Evolutionary conservation across 2,888 invertebrate species (phyloP).

Genomic region (Phragmatobia fuliginosa): DNA sequence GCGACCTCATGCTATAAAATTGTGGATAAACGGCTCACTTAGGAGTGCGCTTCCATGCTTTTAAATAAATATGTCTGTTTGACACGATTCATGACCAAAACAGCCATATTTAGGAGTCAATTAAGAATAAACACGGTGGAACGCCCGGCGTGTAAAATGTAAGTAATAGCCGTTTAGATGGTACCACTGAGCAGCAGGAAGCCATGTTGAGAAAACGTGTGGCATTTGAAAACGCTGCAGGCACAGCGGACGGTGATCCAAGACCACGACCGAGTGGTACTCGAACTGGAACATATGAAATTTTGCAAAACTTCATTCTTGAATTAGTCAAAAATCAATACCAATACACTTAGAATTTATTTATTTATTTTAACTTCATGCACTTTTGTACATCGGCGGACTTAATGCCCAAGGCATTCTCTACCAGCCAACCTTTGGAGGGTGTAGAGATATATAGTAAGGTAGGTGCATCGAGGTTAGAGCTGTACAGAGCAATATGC

Average conservation of each 20-base stretch:
- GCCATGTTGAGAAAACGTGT: constrained; percentile 68
- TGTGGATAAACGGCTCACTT: constrained; percentile 63
- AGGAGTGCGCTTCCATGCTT: constrained; percentile 61
- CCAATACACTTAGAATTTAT: constrained; percentile 16
- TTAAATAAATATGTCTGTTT: constrained; percentile 79
- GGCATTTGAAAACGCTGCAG: constrained; percentile 67
- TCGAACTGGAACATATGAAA: constrained; percentile 33
- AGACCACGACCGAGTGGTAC: constrained; percentile 56
- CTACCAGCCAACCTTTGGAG: no score
- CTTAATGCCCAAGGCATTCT: no score
- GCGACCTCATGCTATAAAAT: constrained; percentile 50
- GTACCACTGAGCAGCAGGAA: constrained; percentile 79
- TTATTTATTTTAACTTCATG: no score
- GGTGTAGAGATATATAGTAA: no score
- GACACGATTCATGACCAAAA: constrained; percentile 79
- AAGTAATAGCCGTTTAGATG: constrained; percentile 78
- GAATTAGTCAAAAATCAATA: neutral
- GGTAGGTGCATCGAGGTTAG: no score
- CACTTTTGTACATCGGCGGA: no score
- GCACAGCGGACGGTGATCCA: constrained; percentile 55
- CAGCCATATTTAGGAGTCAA: constrained; percentile 82
- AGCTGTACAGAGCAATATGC: no score
- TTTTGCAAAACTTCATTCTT: constrained; percentile 24
- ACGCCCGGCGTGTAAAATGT: constrained; percentile 76
- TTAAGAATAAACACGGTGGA: constrained; percentile 78